Evolutionary conservation across 2,888 invertebrate species (phyloP).

Genomic region (Pegoplata infirma): DNA sequence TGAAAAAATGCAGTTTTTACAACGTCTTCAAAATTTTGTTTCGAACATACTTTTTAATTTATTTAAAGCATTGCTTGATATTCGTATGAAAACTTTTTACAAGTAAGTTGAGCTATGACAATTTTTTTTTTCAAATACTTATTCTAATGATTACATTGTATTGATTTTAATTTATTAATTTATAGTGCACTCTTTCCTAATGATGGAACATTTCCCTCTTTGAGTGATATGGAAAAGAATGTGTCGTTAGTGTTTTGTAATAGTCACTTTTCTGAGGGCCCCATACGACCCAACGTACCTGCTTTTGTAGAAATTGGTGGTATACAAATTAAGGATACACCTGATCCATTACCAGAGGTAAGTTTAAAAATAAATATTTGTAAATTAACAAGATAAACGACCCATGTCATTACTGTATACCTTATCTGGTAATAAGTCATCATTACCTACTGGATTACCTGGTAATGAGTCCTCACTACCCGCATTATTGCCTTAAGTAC

Average conservation of each 20-base stretch:
- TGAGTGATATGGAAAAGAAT: constrained; percentile 69
- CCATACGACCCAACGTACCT: constrained; percentile 73
- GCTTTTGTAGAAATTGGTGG: constrained; percentile 75
- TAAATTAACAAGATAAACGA: no score
- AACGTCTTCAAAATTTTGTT: constrained; percentile 67
- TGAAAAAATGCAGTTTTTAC: constrained; percentile 65
- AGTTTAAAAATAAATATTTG: no score
- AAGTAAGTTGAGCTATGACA: no score
- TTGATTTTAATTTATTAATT: no score
- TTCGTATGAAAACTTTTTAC: constrained; percentile 62
- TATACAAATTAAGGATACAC: constrained; percentile 74
- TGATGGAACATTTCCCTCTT: constrained; percentile 66
- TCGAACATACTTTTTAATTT: constrained; percentile 9
- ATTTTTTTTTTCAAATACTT: constrained; percentile 48
- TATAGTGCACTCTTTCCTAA: constrained; percentile 61
- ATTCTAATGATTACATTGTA: constrained; percentile 45
- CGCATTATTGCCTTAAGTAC: no score
- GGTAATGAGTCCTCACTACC: no score
- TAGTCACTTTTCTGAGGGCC: constrained; percentile 73
- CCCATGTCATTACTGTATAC: no score
- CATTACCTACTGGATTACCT: no score
- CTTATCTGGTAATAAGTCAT: no score
- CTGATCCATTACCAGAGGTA: constrained; percentile 72
- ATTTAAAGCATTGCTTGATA: constrained; percentile 38
- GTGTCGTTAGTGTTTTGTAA: constrained; percentile 73